Base-by-base conservation (phyloP, 2,888 invertebrate species). In the Cephus runcator region DNA sequence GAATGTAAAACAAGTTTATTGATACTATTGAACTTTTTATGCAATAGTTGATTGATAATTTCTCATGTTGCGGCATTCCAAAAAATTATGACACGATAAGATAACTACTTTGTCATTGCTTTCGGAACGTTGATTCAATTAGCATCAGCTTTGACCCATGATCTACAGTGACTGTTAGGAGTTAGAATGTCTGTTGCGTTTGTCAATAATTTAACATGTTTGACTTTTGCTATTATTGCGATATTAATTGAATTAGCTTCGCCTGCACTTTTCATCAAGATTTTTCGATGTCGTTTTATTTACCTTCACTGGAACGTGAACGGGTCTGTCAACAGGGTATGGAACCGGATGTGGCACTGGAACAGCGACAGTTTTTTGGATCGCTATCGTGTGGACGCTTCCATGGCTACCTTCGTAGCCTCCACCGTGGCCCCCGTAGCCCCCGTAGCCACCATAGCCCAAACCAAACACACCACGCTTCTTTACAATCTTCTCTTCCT, bases 291-390 rank as follows among this genome's bases (percentile, higher is more conserved):
- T 40, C 1, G 4, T 56, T 69, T 33, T 73, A 36, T 79, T 75
- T 80, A 91, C 91, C 90, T 90, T 91, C 75, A 91, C 89, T 34
- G 91, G 91, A 12, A 92, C 92, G 31, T 93, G 92, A n/a, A 93
- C 89, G 77, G 92, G 92, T 79, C 93, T 92, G 83, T 93, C 93
- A 69, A 93, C 93, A 69, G 92, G 91, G 81, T 93, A 93, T 34
- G 93, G 92, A 81, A 92, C 92, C 12, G 93, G 92, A 77, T 92
- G 91, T 31, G 92, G 92, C 12, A 93, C 90, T 34, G 93, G 93
- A 1, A 93, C 92, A 75, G 92, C 90, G 73, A 93, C 90, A 79
- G 92, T 92, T 77, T 92, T 92, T 34, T 92, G 92, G 79, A 93
- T 89, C 73, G 92, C 91, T 56, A 82, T 83, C 33, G 91, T 86